These are phyloP conservation scores for Tragelaphus oryx DNA, from an alignment of 2,797 vertebrate species.

Conservation along the genomic window DNA sequence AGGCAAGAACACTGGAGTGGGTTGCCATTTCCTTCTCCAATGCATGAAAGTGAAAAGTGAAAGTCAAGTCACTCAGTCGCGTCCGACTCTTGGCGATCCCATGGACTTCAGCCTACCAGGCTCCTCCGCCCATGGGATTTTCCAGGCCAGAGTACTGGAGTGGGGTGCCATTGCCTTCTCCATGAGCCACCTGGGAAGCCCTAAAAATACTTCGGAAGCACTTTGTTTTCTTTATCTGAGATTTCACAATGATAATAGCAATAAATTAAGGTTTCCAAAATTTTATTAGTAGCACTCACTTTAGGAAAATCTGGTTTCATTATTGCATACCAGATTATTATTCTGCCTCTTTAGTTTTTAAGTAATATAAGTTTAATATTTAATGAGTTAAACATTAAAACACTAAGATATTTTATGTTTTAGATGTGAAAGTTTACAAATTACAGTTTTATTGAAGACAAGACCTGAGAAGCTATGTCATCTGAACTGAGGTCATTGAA, in stretches of 20 bases:
- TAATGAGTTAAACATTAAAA: neutral
- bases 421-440: neutral
- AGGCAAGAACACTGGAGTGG: too few species aligned
- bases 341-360: neutral
- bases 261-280: neutral
- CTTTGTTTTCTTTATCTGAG: neutral
- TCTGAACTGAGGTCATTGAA: neutral
- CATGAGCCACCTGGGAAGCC: neutral
- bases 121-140: too few species aligned
- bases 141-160: too few species aligned
- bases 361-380: neutral
- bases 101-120: too few species aligned
- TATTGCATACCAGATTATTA: neutral
- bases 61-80: rapidly evolving
- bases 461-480: neutral
- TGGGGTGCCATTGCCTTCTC: too few species aligned
- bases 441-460: neutral
- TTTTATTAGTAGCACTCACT: constrained; percentile 27
- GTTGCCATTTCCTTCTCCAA: too few species aligned
- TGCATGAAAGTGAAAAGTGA: too few species aligned
- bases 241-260: neutral
- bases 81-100: rapidly evolving
- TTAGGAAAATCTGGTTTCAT: neutral
- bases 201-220: neutral
- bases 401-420: neutral